Percentiles rank a stretch among this genome's conserved stretches.
Evolutionary conservation across 2,888 invertebrate species (phyloP).

Genomic region (Athrips mouffetella): DNA sequence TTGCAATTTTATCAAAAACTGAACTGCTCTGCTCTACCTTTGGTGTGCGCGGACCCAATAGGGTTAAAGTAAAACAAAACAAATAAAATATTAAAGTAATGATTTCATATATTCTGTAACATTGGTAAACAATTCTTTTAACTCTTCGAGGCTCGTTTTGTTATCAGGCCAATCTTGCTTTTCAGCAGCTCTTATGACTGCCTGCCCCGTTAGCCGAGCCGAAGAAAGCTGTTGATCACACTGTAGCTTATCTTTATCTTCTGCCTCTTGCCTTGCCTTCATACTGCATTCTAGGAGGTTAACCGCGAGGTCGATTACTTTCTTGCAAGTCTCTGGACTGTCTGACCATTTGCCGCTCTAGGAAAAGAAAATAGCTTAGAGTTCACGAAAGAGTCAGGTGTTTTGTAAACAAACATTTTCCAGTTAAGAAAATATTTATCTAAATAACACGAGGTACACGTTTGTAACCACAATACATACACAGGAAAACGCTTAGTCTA

Average conservation of each 20-base stretch:
- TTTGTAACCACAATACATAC: too few species aligned
- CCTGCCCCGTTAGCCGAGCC: slow-evolving; percentile 76
- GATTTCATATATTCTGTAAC: slow-evolving; percentile 70
- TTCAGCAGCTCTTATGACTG: slow-evolving; percentile 70
- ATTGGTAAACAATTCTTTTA: slow-evolving; percentile 46
- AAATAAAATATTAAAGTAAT: slow-evolving; percentile 47
- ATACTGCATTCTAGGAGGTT: slow-evolving; percentile 79
- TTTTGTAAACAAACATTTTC: too few species aligned
- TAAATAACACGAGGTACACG: too few species aligned
- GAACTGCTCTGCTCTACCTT: too few species aligned
- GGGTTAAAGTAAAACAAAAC: not conserved
- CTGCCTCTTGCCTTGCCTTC: slow-evolving; percentile 67
- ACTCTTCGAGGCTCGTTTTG: slow-evolving; percentile 42
- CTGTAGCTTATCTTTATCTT: slow-evolving; percentile 68
- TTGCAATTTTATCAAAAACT: too few species aligned
- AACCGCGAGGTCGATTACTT: slow-evolving; percentile 80
- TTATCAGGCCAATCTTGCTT: slow-evolving; percentile 68
- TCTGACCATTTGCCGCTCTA: slow-evolving; percentile 76
- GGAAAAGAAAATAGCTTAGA: slow-evolving; percentile 24
- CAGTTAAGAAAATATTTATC: too few species aligned
- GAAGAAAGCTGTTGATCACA: slow-evolving; percentile 78
- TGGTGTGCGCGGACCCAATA: too few species aligned
- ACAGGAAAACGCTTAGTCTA: too few species aligned
- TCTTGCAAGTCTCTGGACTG: slow-evolving; percentile 76
- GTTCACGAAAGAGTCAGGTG: not conserved